phyloP scores from a whole-genome alignment of 2,888 invertebrate species.

The Prostheceraeus crozeri region DNA sequence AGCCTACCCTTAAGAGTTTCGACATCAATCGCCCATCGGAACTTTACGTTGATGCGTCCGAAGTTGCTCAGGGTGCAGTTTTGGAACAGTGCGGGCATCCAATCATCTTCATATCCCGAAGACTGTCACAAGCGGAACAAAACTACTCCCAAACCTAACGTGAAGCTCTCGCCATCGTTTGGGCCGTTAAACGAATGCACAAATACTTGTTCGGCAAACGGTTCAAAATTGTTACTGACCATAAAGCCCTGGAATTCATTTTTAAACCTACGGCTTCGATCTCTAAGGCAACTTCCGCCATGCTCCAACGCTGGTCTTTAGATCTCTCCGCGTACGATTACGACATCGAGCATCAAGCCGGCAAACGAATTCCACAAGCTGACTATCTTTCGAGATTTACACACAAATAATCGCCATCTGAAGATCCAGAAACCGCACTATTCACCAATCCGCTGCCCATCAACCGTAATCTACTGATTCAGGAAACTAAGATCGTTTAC shows the following conservation, averaged over 20 bases:
- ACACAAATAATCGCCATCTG: neutral
- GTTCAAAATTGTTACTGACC: neutral
- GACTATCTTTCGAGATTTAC: slow-evolving; percentile 18
- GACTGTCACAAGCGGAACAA: neutral
- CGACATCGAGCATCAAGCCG: neutral
- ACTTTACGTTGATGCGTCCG: neutral
- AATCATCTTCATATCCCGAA: slow-evolving; percentile 3
- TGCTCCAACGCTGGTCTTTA: neutral
- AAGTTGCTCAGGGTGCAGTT: neutral
- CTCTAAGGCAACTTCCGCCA: neutral
- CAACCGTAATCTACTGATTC: slow-evolving; percentile 7
- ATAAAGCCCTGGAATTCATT: neutral
- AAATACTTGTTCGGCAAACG: neutral
- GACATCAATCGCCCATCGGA: neutral
- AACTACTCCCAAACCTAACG: neutral
- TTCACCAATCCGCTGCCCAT: slow-evolving; percentile 12
- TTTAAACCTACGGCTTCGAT: neutral
- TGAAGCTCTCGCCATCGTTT: slow-evolving; percentile 18
- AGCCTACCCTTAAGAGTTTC: neutral
- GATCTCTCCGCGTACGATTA: neutral
- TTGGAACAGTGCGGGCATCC: neutral
- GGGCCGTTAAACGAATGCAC: neutral
- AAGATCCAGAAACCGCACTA: slow-evolving; percentile 12
- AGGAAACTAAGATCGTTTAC: slow-evolving; percentile 6
- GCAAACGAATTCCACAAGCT: neutral